phyloP scores from a whole-genome alignment of 2,888 invertebrate genomes.

The Agriotes lineatus region DNA sequence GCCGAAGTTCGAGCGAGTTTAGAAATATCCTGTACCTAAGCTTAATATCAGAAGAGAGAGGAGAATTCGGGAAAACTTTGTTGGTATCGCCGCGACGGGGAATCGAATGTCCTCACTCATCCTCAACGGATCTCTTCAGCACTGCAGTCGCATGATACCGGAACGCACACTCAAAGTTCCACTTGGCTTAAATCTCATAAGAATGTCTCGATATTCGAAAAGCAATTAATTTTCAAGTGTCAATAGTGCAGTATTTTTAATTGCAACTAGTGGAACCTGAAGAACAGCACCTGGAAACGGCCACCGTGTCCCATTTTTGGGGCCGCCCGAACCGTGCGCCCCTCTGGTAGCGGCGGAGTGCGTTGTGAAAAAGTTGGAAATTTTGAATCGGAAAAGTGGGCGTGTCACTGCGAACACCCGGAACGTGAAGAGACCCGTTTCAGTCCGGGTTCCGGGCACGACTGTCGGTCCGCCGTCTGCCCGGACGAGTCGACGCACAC shows the following conservation, averaged over 20 bases:
- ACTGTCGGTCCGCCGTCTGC: conserved; percentile 29
- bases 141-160: conserved; percentile 17
- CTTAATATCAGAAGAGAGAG: neutral
- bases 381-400: conserved; percentile 29
- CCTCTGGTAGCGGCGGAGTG: neutral
- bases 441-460: conserved; percentile 36
- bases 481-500: conserved; percentile 38
- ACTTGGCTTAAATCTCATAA: neutral
- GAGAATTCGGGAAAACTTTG: conserved; percentile 2
- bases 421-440: conserved; percentile 12
- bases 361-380: conserved; percentile 1
- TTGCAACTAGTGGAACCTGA: too few relatives aligned
- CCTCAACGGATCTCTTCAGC: conserved; percentile 1
- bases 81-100: neutral
- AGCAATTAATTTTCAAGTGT: too few relatives aligned
- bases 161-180: conserved; percentile 1
- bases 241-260: too few relatives aligned
- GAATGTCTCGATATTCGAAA: neutral
- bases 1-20: too few relatives aligned
- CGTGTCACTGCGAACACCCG: conserved; percentile 24
- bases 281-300: too few relatives aligned
- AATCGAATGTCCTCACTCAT: conserved; percentile 21
- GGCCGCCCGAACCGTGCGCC: too few relatives aligned
- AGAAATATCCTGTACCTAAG: too few relatives aligned
- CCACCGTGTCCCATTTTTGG: too few relatives aligned